phyloP scores from a whole-genome alignment of 2,797 vertebrate genomes.

The Muraenolepis orangiensis region DNA sequence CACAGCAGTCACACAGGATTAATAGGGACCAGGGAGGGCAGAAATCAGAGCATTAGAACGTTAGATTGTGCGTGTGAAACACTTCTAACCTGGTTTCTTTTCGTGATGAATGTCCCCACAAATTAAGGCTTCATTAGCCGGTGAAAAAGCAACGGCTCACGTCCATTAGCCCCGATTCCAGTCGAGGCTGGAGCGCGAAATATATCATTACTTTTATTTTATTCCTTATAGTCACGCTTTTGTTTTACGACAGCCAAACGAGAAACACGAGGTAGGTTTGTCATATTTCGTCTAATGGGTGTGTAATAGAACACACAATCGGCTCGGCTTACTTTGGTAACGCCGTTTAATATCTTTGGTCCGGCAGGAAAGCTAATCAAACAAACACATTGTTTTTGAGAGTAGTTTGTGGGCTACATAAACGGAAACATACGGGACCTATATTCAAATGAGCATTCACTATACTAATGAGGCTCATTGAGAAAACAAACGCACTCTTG shows the following conservation, averaged over 20 bases:
- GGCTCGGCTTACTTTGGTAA: background rate
- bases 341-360: background rate
- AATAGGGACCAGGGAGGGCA: constrained; percentile 21
- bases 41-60: constrained; percentile 32
- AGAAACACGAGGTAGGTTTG: background rate
- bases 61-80: constrained; percentile 9
- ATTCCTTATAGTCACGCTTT: background rate
- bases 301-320: background rate
- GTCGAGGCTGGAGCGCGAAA: background rate
- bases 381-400: background rate
- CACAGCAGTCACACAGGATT: constrained; percentile 21
- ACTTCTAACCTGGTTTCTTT: constrained; percentile 26
- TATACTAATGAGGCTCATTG: background rate
- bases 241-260: background rate
- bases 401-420: background rate
- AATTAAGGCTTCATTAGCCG: constrained; percentile 19
- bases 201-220: background rate
- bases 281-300: background rate
- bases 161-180: background rate
- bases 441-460: background rate
- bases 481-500: background rate
- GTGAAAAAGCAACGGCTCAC: constrained; percentile 3
- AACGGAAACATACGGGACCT: background rate
- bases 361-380: background rate
- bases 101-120: constrained; percentile 23